Evolutionary conservation across 1,140 invertebrate genomes (phyloP).

Genomic region (Bicyclus anynana): DNA sequence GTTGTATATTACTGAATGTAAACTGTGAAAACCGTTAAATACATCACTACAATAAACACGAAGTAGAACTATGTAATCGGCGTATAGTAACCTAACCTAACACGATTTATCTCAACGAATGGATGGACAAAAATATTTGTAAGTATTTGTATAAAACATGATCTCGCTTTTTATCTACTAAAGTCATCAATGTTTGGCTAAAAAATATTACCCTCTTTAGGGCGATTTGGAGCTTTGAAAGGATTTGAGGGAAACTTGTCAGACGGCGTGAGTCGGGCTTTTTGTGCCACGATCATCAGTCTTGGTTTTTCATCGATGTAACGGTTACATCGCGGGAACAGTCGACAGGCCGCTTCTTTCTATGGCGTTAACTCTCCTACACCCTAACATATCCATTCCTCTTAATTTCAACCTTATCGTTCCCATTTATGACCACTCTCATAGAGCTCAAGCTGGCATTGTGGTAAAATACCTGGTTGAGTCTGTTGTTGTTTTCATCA

Average conservation of each 20-base stretch:
- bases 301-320: constrained; percentile 22
- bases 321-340: constrained; percentile 13
- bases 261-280: constrained; percentile 25
- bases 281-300: constrained; percentile 29
- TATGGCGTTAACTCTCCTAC: not conserved
- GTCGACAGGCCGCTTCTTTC: not conserved
- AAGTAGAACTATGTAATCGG: too few relatives aligned
- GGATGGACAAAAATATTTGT: not conserved
- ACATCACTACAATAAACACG: too few relatives aligned
- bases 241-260: constrained; percentile 32
- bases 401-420: not conserved
- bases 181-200: constrained; percentile 13
- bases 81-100: too few relatives aligned
- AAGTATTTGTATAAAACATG: not conserved
- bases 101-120: too few relatives aligned
- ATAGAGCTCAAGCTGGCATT: too few relatives aligned
- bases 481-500: too few relatives aligned
- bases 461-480: too few relatives aligned
- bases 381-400: constrained; percentile 11
- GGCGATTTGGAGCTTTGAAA: constrained; percentile 19
- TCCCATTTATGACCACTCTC: too few relatives aligned
- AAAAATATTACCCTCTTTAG: constrained; percentile 16
- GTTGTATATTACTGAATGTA: too few relatives aligned
- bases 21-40: too few relatives aligned
- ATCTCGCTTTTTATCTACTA: constrained; percentile 1